These are phyloP conservation scores for Entomyzon cyanotis DNA, from an alignment of 2,113 vertebrate species.

Conservation along the genomic window DNA sequence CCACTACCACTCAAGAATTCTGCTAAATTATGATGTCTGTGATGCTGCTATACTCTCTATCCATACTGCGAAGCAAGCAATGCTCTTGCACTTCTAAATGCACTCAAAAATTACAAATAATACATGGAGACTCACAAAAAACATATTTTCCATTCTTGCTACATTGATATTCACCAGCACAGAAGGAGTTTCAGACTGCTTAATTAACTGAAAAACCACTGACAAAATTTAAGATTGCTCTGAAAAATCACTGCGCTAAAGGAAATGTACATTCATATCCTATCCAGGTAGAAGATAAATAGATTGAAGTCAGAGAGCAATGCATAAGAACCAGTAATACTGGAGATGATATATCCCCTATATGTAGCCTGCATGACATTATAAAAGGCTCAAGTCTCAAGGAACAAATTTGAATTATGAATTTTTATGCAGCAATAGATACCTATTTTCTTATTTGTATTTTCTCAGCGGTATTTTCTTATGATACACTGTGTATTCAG, in stretches of 20 bases:
- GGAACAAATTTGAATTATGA: conserved; percentile 29
- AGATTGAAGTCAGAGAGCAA: conserved; percentile 1
- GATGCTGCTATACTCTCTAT: neutral
- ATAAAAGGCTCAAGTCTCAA: neutral
- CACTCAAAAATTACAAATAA: neutral
- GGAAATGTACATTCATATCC: neutral
- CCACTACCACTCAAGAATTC: neutral
- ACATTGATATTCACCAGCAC: neutral
- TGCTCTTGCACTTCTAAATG: neutral
- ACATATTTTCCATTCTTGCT: neutral
- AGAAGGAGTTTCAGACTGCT: neutral
- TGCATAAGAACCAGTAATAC: neutral
- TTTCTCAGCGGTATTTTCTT: neutral
- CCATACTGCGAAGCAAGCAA: neutral
- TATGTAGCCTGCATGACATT: neutral
- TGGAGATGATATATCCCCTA: neutral
- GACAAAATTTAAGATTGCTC: neutral
- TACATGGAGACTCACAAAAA: neutral
- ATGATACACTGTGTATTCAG: neutral
- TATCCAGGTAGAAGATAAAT: neutral
- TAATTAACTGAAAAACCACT: neutral
- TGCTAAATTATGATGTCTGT: neutral
- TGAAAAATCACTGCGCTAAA: neutral
- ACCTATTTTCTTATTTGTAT: neutral
- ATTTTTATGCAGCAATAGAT: neutral